Evolutionary conservation across 2,888 invertebrate species (phyloP).

Genomic region (Leucophenga montana): DNA sequence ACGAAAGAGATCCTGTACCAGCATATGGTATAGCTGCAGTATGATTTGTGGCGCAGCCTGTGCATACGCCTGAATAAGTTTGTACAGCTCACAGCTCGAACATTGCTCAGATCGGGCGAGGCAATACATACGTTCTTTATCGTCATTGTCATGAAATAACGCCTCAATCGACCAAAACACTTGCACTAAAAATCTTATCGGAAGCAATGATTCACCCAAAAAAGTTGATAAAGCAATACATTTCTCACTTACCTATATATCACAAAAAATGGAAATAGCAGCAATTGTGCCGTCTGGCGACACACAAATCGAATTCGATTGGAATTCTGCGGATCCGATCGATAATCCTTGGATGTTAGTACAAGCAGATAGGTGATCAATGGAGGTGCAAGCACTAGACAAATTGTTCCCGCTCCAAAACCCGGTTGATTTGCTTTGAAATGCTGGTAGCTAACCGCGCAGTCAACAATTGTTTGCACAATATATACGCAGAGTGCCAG

Average conservation of each 20-base stretch:
- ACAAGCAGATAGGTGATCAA: constrained; percentile 77
- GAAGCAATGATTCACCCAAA: background rate
- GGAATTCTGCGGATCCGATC: constrained; percentile 72
- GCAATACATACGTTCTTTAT: constrained; percentile 77
- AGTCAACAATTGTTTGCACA: constrained; percentile 79
- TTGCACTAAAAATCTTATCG: constrained; percentile 79
- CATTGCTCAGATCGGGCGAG: constrained; percentile 77
- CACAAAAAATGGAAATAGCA: constrained; percentile 74
- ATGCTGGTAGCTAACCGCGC: constrained; percentile 79
- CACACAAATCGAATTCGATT: constrained; percentile 49
- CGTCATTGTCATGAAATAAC: constrained; percentile 76
- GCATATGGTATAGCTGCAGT: constrained; percentile 79
- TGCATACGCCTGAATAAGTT: constrained; percentile 84
- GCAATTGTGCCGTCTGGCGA: constrained; percentile 58
- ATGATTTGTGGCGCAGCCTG: constrained; percentile 84
- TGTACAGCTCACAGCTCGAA: constrained; percentile 83
- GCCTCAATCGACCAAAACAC: constrained; percentile 86
- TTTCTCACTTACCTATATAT: constrained; percentile 74
- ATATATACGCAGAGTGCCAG: constrained; percentile 79
- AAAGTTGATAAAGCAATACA: background rate
- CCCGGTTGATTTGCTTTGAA: constrained; percentile 76
- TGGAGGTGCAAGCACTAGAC: constrained; percentile 76
- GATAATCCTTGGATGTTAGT: constrained; percentile 77
- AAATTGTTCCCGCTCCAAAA: constrained; percentile 74
- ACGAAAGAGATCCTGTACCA: constrained; percentile 75